Conservation (phyloP, 2,888 invertebrate genomes). For the Heliconius aoede region DNA sequence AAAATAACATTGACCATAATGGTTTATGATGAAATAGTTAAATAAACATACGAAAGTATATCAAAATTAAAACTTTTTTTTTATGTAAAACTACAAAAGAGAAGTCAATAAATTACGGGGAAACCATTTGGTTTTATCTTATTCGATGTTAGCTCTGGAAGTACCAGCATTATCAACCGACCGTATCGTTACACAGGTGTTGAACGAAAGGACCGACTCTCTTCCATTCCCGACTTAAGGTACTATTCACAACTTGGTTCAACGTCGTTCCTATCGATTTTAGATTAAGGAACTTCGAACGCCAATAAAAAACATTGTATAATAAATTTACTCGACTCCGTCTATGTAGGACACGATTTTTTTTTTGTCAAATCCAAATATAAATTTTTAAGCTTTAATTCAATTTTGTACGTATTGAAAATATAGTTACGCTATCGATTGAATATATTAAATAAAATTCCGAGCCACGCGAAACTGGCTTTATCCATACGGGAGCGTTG, state of each 20-base stretch:
- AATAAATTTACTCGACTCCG: constrained; percentile 70
- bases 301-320: constrained; percentile 77
- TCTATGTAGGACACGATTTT: constrained; percentile 48
- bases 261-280: constrained; percentile 80
- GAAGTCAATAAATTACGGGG: constrained; percentile 47
- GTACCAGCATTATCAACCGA: constrained; percentile 69
- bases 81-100: constrained; percentile 41
- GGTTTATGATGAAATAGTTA: too few species aligned
- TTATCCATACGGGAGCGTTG: constrained; percentile 45
- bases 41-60: neutral
- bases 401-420: constrained; percentile 8
- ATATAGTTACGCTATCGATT: constrained; percentile 16
- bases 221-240: constrained; percentile 75
- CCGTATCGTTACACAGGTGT: constrained; percentile 78
- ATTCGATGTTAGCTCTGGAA: constrained; percentile 59
- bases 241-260: constrained; percentile 79
- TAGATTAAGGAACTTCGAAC: constrained; percentile 80
- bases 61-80: neutral
- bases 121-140: constrained; percentile 66
- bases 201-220: constrained; percentile 73
- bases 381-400: constrained; percentile 12
- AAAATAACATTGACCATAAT: too few species aligned
- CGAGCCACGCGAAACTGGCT: constrained; percentile 20
- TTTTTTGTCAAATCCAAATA: constrained; percentile 45
- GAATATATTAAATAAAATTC: constrained; percentile 20